Base-by-base conservation (phyloP, 2,888 invertebrate species). In the Eupithecia subfuscata region DNA sequence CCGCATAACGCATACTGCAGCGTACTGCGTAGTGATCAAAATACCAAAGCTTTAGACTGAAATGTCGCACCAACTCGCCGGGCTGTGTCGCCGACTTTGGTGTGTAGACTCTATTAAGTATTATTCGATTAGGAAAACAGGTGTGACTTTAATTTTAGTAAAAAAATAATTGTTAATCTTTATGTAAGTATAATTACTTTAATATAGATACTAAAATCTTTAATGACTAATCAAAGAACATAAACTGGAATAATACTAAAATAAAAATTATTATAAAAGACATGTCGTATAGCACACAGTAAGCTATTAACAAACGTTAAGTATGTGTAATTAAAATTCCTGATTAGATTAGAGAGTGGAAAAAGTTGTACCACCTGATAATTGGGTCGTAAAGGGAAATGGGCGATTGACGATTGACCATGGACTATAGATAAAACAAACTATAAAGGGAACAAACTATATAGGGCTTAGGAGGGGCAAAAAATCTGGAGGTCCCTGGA, bases 311-410 rank as follows among this genome's bases (percentile, higher is more conserved):
- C 75, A 78, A 75, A 63, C 48, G 12, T 60, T 73, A 73, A 73
- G 69, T 76, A 69, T 76, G 69, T 37, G 22, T 52, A 77, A 78
- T 79, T 79, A 80, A 79, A 75, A 78, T 79, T 77, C 77, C 75
- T 80, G 79, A 82, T 81, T 76, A 69, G 81, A 82, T 85, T 82
- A 71, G 81, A 82, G n/a, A 72, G 79, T 68, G 37, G 48, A 43
- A 77, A 77, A 75, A 73, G 64, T 74, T 70, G 25, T 60, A 60
- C 65, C 75, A 75, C 73, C 81, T 78, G 79, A 84, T 87, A 86
- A 87, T 86, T 84, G 83, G 80, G 75, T 81, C 80, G 79, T 83
- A 82, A 82, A 78, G 79, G 81, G 76, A 22, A 70, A 22, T 3
- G 30, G 65, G 34, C 43, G 34, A 65, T 52, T 71, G 64, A 30